Base-by-base conservation (phyloP, 2,113 vertebrate genomes). In the Trachemys scripta region DNA sequence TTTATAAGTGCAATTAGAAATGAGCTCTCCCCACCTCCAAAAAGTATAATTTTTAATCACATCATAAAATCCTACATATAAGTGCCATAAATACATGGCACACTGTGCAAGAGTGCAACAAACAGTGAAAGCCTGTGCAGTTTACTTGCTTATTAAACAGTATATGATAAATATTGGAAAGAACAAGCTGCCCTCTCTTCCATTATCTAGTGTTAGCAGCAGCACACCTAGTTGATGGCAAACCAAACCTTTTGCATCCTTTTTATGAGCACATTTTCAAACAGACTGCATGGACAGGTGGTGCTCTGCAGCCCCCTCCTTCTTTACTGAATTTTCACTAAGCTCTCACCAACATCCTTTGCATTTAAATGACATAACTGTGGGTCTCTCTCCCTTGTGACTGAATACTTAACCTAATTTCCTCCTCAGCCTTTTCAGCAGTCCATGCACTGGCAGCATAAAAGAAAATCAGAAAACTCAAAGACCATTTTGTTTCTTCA, bases 281-380 rank as follows among this genome's bases (percentile, higher is more conserved):
- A 29, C 87, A 95, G 53, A 82, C 79, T 97, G 72, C 89, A 92
- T 90, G 94, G 94, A 95, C 81, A 95, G 93, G 84, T 97, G 83
- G 84, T 85, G 62, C 56, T 94, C 79, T 13, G 83, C 91, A 95
- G 72, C 91, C 56, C 24, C 83, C 51, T 87, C 75, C 57, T 80
- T 90, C 62, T 80, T 90, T 75, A n/a, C 80, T 84, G 86, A 95
- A 95, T 96, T 94, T 85, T 76, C 3, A 3, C 50, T 88, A 65
- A 51, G 83, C 1, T 0, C 90, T 89, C 91, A 96, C 95, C 87
- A 96, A 57, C 9, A 1, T 57, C 92, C 54, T 93, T 95, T 93
- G 89, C 83, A 97, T 96, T 91, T 96, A 97, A 98, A 97, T 91
- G 92, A 85, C 81, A 57, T 80, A 96, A 95, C 69, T 89, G 47